Percentiles rank a stretch among this genome's conserved stretches.
phyloP scores from a whole-genome alignment of 2,888 invertebrate genomes.

The Thera britannica region DNA sequence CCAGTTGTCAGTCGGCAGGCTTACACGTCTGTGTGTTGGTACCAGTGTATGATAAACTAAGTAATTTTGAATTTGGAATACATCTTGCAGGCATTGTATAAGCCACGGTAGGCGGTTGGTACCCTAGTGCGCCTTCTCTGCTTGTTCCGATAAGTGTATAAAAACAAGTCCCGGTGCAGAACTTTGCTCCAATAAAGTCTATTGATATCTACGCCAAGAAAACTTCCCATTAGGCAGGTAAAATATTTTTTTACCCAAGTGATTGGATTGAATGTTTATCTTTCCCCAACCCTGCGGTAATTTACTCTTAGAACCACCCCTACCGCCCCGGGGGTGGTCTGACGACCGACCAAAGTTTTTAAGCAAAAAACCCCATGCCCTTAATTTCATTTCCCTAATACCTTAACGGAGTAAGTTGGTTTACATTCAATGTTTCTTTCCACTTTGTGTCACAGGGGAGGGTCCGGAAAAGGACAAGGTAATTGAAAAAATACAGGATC shows the following conservation, averaged over 20 bases:
- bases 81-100: too few species aligned
- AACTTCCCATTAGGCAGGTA: background rate
- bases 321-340: background rate
- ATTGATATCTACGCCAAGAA: background rate
- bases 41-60: too few species aligned
- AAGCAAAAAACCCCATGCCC: conserved; percentile 13
- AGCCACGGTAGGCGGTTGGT: too few species aligned
- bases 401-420: conserved; percentile 18
- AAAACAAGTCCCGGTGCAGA: too few species aligned
- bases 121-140: too few species aligned
- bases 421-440: conserved; percentile 10
- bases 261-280: background rate
- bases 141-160: too few species aligned
- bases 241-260: background rate
- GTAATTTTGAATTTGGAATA: too few species aligned
- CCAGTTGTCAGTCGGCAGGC: too few species aligned
- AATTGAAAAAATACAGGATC: conserved; percentile 3
- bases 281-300: background rate
- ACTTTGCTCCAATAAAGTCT: too few species aligned
- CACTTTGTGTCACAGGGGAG: background rate
- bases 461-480: background rate
- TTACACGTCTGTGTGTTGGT: too few species aligned
- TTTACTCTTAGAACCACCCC: conserved; percentile 3
- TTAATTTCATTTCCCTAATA: conserved; percentile 23
- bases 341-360: conserved; percentile 10